Conservation (phyloP, 2,888 invertebrate species). For the Philereme vetulata region DNA sequence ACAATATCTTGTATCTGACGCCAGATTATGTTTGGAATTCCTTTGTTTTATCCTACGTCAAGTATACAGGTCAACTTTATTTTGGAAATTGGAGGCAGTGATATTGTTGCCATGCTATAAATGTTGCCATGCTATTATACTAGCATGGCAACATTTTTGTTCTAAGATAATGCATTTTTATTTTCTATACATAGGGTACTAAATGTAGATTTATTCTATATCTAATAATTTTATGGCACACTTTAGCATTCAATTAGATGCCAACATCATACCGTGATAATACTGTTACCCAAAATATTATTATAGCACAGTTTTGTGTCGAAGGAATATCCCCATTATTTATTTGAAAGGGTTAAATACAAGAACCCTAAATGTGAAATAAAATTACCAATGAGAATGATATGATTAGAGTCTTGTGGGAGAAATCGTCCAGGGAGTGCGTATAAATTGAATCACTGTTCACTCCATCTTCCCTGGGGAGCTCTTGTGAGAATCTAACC, state of each 20-base stretch:
- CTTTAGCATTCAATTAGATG: too few relatives aligned
- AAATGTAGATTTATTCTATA: too few relatives aligned
- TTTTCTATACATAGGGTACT: too few relatives aligned
- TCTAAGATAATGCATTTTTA: neutral
- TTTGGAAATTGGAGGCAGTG: neutral
- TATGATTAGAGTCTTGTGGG: conserved; percentile 32
- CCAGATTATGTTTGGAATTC: conserved; percentile 26
- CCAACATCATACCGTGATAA: too few relatives aligned
- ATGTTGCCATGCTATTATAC: too few relatives aligned
- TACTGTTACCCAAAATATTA: too few relatives aligned
- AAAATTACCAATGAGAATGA: conserved; percentile 18
- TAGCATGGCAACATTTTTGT: neutral
- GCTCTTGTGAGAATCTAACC: conserved; percentile 26
- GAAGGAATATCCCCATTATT: neutral
- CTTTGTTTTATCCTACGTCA: conserved; percentile 18
- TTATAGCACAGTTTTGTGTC: too few relatives aligned
- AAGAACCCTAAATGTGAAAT: conserved; percentile 5
- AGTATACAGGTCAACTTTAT: conserved; percentile 4
- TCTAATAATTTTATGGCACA: too few relatives aligned
- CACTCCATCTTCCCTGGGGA: conserved; percentile 24
- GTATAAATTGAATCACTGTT: conserved; percentile 22
- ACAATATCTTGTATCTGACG: conserved; percentile 49
- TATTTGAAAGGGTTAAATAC: conserved; percentile 1
- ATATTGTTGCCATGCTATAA: too few relatives aligned
- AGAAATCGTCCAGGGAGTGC: conserved; percentile 18